Evolutionary conservation across 1,140 invertebrate genomes (phyloP).

Genomic region (Glomeris maerens): DNA sequence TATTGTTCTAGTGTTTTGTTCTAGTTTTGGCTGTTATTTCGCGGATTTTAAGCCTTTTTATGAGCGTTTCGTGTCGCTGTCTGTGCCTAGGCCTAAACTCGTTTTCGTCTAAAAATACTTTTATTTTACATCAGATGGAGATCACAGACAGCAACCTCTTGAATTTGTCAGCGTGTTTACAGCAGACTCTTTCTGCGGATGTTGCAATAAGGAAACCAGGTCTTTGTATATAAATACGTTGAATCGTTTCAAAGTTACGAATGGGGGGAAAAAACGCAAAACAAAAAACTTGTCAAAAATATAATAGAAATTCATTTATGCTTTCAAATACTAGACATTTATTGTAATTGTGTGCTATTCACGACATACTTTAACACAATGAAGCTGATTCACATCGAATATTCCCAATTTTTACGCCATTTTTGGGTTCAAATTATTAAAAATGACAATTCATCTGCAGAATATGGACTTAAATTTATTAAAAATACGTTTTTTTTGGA

Average conservation of each 20-base stretch:
- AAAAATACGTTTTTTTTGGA: background rate
- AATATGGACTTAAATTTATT: background rate
- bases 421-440: background rate
- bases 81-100: no score
- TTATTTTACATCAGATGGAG: no score
- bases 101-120: no score
- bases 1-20: no score
- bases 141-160: slow-evolving; percentile 64
- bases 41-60: no score
- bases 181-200: slow-evolving; percentile 77
- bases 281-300: slow-evolving; percentile 18
- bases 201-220: slow-evolving; percentile 62
- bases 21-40: no score
- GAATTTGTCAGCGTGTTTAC: slow-evolving; percentile 63
- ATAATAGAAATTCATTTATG: background rate
- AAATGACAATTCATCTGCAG: background rate
- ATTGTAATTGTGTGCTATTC: background rate
- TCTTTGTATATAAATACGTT: no score
- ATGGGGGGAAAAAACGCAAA: no score
- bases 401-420: background rate
- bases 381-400: background rate
- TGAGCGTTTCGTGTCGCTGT: no score
- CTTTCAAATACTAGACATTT: background rate
- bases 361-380: background rate
- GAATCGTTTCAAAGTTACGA: no score